These are phyloP conservation scores for Aporophyla nigra DNA, from an alignment of 2,888 invertebrate genomes.

Conservation along the genomic window DNA sequence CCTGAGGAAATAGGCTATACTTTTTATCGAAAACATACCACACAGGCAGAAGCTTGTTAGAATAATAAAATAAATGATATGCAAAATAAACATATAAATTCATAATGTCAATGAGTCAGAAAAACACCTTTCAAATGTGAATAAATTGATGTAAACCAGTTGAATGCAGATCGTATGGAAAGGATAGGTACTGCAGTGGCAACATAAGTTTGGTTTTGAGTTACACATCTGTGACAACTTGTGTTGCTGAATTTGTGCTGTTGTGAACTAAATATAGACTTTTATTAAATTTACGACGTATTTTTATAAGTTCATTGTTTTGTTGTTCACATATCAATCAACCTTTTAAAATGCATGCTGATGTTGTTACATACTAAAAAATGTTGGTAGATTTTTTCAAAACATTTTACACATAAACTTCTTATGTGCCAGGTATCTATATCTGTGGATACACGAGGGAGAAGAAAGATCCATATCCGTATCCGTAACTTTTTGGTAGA, in stretches of 20 bases:
- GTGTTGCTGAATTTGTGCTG: background rate
- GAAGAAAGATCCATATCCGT: too few relatives aligned
- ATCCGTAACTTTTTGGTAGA: too few relatives aligned
- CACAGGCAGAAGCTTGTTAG: too few relatives aligned
- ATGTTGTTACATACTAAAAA: too few relatives aligned
- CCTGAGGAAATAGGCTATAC: too few relatives aligned
- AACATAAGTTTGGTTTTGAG: slow-evolving; percentile 14
- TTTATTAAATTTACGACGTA: background rate
- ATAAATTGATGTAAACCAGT: background rate
- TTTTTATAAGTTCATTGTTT: background rate
- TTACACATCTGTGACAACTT: slow-evolving; percentile 23
- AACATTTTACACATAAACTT: too few relatives aligned
- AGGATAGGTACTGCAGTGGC: background rate
- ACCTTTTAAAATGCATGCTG: background rate
- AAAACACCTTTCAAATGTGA: background rate
- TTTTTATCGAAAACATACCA: too few relatives aligned
- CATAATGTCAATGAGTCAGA: background rate
- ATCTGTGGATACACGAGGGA: too few relatives aligned
- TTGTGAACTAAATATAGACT: background rate
- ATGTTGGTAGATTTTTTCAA: too few relatives aligned
- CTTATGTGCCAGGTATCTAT: too few relatives aligned
- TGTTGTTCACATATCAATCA: background rate
- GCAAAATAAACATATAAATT: background rate
- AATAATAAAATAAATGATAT: background rate
- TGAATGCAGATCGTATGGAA: background rate